These are phyloP conservation scores for Melospiza georgiana DNA, from an alignment of 2,113 vertebrate species.

Conservation along the genomic window DNA sequence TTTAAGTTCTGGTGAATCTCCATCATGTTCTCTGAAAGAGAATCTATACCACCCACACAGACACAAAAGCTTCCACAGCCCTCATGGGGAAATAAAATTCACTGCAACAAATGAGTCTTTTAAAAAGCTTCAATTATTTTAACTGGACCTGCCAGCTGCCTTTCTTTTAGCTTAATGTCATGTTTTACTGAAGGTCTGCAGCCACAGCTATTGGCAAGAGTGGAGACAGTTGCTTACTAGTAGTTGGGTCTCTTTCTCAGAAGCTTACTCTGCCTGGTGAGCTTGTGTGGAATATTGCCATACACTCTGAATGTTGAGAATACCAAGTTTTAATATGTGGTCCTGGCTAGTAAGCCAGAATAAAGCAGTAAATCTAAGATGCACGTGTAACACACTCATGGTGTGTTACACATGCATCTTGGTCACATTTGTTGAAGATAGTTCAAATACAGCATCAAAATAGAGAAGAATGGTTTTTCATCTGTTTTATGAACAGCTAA, in stretches of 20 bases:
- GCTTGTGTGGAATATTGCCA: background rate
- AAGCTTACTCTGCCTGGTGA: background rate
- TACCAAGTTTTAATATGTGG: background rate
- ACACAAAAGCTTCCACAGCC: background rate
- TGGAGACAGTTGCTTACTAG: background rate
- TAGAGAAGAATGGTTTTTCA: background rate
- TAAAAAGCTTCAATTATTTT: background rate
- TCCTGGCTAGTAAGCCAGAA: background rate
- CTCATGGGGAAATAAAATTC: background rate
- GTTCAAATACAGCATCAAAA: background rate
- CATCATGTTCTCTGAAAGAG: background rate
- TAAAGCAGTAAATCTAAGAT: background rate
- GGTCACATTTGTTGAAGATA: background rate
- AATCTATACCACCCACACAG: background rate
- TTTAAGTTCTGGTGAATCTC: background rate
- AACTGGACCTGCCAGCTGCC: slow-evolving; percentile 3
- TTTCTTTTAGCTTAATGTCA: slow-evolving; percentile 14
- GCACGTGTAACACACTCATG: background rate
- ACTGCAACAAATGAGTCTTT: background rate
- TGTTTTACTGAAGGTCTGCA: background rate
- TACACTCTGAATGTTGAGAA: background rate
- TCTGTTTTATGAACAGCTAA: background rate
- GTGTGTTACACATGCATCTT: background rate
- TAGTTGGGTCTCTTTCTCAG: background rate
- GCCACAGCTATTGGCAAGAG: background rate